Evolutionary conservation across 2,113 vertebrate genomes (phyloP).

Genomic region (Anhinga anhinga): DNA sequence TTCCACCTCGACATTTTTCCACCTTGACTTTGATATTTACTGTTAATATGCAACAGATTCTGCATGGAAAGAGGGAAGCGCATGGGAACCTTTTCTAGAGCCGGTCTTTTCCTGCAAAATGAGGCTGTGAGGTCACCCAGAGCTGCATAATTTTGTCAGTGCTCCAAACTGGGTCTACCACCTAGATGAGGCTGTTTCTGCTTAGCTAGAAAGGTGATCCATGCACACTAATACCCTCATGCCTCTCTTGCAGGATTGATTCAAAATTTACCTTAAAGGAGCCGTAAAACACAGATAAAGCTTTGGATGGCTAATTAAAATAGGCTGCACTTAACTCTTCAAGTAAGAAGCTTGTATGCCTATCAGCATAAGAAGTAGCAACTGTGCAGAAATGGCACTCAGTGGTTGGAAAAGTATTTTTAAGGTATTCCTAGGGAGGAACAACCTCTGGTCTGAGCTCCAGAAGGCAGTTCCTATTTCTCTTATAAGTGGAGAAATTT

Average conservation of each 20-base stretch:
- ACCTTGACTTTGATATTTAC: background rate
- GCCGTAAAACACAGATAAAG: background rate
- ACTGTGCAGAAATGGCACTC: background rate
- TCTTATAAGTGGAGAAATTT: background rate
- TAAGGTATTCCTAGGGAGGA: background rate
- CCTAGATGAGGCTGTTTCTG: background rate
- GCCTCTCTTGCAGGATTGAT: background rate
- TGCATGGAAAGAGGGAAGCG: background rate
- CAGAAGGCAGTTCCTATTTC: background rate
- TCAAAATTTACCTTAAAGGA: background rate
- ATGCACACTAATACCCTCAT: background rate
- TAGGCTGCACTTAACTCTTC: background rate
- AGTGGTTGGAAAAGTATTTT: background rate
- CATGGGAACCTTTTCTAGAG: background rate
- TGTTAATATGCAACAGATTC: no score
- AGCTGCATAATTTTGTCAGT: background rate
- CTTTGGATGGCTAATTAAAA: background rate
- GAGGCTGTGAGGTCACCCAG: fast-evolving
- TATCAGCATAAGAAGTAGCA: background rate
- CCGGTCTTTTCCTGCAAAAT: background rate
- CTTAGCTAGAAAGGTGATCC: background rate
- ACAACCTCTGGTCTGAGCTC: background rate
- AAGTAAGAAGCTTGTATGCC: background rate
- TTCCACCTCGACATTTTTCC: background rate
- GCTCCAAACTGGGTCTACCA: fast-evolving